phyloP scores from a whole-genome alignment of 2,888 invertebrate genomes.

The Dicycla oo region DNA sequence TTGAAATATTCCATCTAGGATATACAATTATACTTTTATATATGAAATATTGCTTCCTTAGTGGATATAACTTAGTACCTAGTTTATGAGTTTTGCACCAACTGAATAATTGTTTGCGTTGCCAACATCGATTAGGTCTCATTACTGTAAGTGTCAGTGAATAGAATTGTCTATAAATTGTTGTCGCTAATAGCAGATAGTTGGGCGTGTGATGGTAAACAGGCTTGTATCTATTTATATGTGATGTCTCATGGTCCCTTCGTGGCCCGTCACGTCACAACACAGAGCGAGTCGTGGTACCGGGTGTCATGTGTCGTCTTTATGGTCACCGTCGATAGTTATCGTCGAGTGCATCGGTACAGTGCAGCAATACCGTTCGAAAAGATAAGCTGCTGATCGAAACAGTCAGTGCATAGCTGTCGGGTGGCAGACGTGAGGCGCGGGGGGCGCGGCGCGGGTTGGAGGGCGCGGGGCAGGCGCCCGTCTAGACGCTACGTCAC shows the following conservation, averaged over 20 bases:
- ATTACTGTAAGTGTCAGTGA: conserved; percentile 26
- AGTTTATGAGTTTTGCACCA: not conserved
- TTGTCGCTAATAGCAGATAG: conserved; percentile 35
- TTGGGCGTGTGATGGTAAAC: conserved; percentile 40
- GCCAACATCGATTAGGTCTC: conserved; percentile 22
- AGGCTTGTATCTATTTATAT: conserved; percentile 30
- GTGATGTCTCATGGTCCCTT: conserved; percentile 22
- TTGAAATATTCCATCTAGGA: conserved; percentile 14
- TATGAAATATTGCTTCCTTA: conserved; percentile 15
- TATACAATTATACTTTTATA: conserved; percentile 26
- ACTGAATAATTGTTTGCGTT: conserved; percentile 23
- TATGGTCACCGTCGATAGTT: conserved; percentile 64
- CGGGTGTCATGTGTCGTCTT: conserved; percentile 53
- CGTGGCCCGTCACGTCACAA: conserved; percentile 8
- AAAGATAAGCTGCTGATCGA: conserved; percentile 89
- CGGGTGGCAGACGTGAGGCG: conserved; percentile 71
- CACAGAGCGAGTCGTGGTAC: conserved; percentile 7
- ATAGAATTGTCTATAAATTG: conserved; percentile 41
- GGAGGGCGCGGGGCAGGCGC: conserved; percentile 77
- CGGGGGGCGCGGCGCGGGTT: conserved; percentile 66
- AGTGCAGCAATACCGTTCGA: conserved; percentile 87
- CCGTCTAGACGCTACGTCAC: conserved; percentile 91
- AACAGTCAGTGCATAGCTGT: conserved; percentile 86
- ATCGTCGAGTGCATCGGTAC: conserved; percentile 74
- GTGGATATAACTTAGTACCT: conserved; percentile 12